These are phyloP conservation scores for Pelecanoides urinatrix DNA, from an alignment of 2,113 vertebrate species.

Conservation along the genomic window DNA sequence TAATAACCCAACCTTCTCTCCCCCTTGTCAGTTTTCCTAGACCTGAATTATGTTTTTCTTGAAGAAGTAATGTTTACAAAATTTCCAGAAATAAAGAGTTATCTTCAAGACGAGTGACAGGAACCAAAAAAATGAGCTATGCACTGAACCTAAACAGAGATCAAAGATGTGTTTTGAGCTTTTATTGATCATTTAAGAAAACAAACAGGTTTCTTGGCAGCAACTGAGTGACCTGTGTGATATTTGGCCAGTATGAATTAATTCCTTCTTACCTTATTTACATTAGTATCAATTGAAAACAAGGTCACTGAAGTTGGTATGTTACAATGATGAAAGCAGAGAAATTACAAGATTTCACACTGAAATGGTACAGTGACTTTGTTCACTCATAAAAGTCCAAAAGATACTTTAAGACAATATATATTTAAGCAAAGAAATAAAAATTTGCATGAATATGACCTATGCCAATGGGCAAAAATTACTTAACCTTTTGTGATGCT, in stretches of 20 bases:
- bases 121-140: not conserved
- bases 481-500: rapidly evolving
- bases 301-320: not conserved
- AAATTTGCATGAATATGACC: not conserved
- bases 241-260: not conserved
- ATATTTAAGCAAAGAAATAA: not conserved
- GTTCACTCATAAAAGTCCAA: not conserved
- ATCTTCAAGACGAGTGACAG: not conserved
- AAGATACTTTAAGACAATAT: not conserved
- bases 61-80: not conserved
- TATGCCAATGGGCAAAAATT: not conserved
- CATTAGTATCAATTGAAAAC: not conserved
- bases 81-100: not conserved
- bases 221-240: not conserved
- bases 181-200: not conserved
- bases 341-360: not conserved
- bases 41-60: not conserved
- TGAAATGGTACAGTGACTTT: not conserved
- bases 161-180: not conserved
- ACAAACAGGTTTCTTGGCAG: not conserved
- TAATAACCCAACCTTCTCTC: not conserved
- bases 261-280: not conserved
- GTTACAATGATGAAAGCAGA: not conserved
- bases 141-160: not conserved
- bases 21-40: not conserved